Evolutionary conservation across 2,797 vertebrate species (phyloP), one percentile per base, ranked within the genome.

Genomic region (Cuniculus paca): DNA sequence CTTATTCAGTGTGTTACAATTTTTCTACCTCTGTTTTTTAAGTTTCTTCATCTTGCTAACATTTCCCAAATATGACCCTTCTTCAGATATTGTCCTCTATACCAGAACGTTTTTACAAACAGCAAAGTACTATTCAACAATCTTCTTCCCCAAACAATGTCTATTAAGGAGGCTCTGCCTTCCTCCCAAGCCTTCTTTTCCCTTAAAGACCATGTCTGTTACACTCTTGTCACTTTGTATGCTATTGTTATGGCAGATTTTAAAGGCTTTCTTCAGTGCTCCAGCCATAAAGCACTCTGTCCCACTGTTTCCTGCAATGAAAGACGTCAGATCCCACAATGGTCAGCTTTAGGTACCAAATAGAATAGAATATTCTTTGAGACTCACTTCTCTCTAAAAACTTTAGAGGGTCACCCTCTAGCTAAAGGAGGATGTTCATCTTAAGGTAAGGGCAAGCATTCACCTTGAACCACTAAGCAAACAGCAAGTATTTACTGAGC

Each of bases 181-280:
- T 96, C 52, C 45, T 96, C 34, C 52, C 42, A 78, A 85, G 54
- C 5, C 60, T 31, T 90, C 31, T 88, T 93, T 82, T 81, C 52
- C 56, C 80, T 93, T 90, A 54, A 56, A 95, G 4, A 14, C 36
- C 70, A 65, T 70, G 17, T 86, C 74, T 83, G 90, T 91, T 72
- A 83, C 52, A 86, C 94, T 95, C 61, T 91, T 95, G 52, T 70
- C 88, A 91, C 34, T 91, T 91, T 96, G 42, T 91, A 54, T 96
- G 83, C 34, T 83, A 72, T 91, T 96, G 61, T 79, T 90, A 90
- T 77, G 39, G 77, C 89, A 93, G 56, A 95, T 84, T 92, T 93
- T 87, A 95, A 95, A 86, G 77, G 31, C 31, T 87, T 80, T 85
- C 88, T 92, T 60, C 36, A 95, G 80, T 88, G 56, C 20, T 88